Evolutionary conservation across 1,140 invertebrate genomes (phyloP), one percentile per base, ranked within the genome.

Genomic region (Acromyrmex heyeri): DNA sequence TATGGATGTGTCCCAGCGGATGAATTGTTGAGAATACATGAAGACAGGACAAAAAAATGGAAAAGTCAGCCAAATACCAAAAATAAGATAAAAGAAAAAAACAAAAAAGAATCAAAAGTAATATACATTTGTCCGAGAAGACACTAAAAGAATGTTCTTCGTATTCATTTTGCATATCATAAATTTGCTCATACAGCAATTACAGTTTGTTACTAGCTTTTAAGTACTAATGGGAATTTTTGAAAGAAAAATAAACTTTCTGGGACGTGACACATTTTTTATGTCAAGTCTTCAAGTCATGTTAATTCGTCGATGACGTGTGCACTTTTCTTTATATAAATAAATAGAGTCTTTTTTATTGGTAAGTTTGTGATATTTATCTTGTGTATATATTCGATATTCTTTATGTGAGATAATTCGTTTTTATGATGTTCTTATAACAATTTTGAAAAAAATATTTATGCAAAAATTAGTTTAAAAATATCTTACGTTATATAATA

Each of bases 91-190:
- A 18, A 61, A 59, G 8, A 30, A 61, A 1, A 14, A 62, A 75
- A 75, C 53, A 53, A 77, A 18, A 18, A 64, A 77, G 61, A 85
- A 64, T 59, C 27, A 85, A 85, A 85, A 85, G 14, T 48, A 53
- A 64, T 21, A 76, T 30, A 59, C 44, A 64, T 85, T 50, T 78
- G 72, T 64, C 70, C 24, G 62, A 86, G 21, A 67, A 82, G 79
- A 82, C 79, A 82, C 79, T 82, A 83, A 83, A 61, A 83, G 79
- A 83, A 61, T 75, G 38, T 61, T 34, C 55, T 50, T 61, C 34
- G 12, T 38, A 50, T 73, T 83, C 69, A 59, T 83, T 82, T 83
- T 50, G 79, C 79, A 83, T 83, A 83, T 83, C 79, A 62, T 50
- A 30, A 61, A 83, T 59, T 75, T 83, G 79, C 69, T 83, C 69